Evolutionary conservation across 2,113 vertebrate genomes (phyloP).

Genomic region (Pao palembangensis): DNA sequence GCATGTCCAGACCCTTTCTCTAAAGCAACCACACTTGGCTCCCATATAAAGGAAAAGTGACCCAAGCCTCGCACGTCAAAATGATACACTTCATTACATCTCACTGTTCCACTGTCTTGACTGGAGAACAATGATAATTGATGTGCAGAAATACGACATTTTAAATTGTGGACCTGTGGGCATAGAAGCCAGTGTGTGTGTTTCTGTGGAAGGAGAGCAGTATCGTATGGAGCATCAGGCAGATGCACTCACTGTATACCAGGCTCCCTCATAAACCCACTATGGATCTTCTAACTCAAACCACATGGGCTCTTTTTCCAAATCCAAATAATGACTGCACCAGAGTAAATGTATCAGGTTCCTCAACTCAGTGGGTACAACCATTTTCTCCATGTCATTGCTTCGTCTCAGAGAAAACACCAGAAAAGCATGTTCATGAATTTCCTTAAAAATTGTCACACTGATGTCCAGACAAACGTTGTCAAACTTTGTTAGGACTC

Average conservation of each 20-base stretch:
- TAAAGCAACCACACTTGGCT: conserved; percentile 25
- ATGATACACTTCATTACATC: conserved; percentile 56
- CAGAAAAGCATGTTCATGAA: conserved; percentile 59
- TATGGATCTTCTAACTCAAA: conserved; percentile 67
- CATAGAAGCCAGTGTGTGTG: conserved; percentile 8
- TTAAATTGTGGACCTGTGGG: conserved; percentile 17
- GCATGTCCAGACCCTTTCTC: conserved; percentile 23
- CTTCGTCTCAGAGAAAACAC: conserved; percentile 47
- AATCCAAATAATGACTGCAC: conserved; percentile 70
- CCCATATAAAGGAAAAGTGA: conserved; percentile 20
- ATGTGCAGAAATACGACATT: too few relatives aligned
- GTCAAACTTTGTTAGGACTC: conserved; percentile 72
- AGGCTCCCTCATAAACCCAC: conserved; percentile 64
- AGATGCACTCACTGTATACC: conserved; percentile 55
- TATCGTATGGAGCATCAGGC: conserved; percentile 42
- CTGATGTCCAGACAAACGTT: conserved; percentile 70
- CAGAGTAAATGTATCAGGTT: conserved; percentile 60
- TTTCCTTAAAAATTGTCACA: conserved; percentile 60
- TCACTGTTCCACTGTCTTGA: conserved; percentile 22
- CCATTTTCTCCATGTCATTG: background rate
- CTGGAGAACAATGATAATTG: conserved; percentile 37
- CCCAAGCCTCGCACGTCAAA: conserved; percentile 37
- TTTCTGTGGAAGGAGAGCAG: conserved; percentile 24
- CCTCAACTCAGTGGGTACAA: conserved; percentile 31
- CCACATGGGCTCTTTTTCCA: conserved; percentile 65